A percentile compares a stretch with the other conserved stretches of the same genome.
phyloP scores from a whole-genome alignment of 2,113 vertebrate species.

The Silurus asotus region DNA sequence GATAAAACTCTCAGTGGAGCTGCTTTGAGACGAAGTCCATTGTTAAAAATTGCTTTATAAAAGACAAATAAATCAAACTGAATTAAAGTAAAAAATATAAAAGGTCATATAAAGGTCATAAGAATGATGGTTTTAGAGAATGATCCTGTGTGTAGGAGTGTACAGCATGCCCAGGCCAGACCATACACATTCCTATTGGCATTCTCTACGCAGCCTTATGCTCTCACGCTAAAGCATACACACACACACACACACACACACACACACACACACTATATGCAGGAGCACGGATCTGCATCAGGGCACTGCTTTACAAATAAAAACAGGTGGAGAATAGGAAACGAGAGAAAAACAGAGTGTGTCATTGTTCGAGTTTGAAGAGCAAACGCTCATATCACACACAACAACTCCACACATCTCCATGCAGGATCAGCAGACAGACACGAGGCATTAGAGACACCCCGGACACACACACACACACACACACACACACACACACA shows the following conservation, averaged over 20 bases:
- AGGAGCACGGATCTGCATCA: neutral
- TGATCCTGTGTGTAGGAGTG: neutral
- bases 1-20: too few species aligned
- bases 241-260: neutral
- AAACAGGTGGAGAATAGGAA: neutral
- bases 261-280: neutral
- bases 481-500: too few species aligned
- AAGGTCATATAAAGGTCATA: too few species aligned
- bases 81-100: too few species aligned
- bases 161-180: neutral
- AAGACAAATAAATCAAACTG: too few species aligned
- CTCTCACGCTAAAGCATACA: neutral
- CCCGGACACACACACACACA: neutral
- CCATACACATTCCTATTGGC: neutral
- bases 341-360: neutral
- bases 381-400: conserved; percentile 30
- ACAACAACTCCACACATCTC: conserved; percentile 15
- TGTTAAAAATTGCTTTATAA: too few species aligned
- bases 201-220: conserved; percentile 21
- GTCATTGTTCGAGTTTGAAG: conserved; percentile 34
- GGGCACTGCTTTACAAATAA: neutral
- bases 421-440: conserved; percentile 13
- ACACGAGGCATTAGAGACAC: conserved; percentile 27
- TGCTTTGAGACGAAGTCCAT: too few species aligned
- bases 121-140: neutral